Base-by-base conservation (phyloP, 2,113 vertebrate genomes). In the Antigone vipio region DNA sequence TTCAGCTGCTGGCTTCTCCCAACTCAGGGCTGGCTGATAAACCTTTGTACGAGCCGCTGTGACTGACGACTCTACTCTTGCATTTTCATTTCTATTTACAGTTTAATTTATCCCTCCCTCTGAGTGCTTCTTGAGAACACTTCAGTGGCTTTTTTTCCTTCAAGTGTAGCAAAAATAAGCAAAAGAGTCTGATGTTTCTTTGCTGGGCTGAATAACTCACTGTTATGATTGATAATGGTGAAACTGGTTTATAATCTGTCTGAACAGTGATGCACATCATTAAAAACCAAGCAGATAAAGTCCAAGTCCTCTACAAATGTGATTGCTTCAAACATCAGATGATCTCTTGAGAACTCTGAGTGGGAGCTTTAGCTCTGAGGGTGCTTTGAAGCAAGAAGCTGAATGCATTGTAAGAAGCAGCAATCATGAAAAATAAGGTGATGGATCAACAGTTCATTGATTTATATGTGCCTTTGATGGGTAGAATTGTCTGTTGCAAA, bases 161-260 rank as follows among this genome's bases (percentile, higher is more conserved):
- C 84, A 93, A 96, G 95, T 96, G 88, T 88, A 85, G 62, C 85
- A 96, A 93, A 97, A 94, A 90, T 91, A 95, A 94, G 94, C 85
- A 88, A 86, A 92, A 92, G 79, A 72, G 47, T 63, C 88, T 96
- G 87, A 77, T 92, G 64, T 71, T 95, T 90, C 79, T 85, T 88
- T 94, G 78, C 69, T 84, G 80, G 91, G 86, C 76, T 90, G 71
- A 97, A 29, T 92, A 96, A 87, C 72, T 95, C 10, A 13, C 62
- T 94, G 94, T 94, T 96, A 91, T 71, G 91, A 92, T 71, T 81
- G 93, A 87, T 94, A 94, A 93, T 75, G 68, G 82, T 92, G 91
- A 74, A 85, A 93, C 77, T 32, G 58, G 85, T 84, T 97, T 86
- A 80, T 95, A 79, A 95, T 87, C 75, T 84, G 34, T 55, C 75